A percentile compares a stretch with the other conserved stretches of the same genome.
These are phyloP conservation scores for Toxotes lorentzi DNA, from an alignment of 2,797 vertebrate species.

Conservation along the genomic window DNA sequence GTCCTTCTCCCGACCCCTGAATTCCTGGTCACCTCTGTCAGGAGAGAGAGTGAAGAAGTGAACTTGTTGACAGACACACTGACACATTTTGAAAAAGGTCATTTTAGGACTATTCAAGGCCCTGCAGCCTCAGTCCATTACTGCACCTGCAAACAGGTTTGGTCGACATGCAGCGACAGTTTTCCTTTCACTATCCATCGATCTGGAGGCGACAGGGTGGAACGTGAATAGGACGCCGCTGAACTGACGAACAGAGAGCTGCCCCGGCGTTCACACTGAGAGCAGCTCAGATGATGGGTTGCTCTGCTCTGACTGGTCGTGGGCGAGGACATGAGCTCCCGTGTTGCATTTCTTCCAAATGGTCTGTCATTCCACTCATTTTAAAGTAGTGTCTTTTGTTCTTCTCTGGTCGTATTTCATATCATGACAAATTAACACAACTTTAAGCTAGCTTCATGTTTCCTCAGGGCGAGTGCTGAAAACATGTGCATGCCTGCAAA, in stretches of 20 bases:
- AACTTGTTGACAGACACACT: constrained; percentile 53
- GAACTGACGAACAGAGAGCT: constrained; percentile 25
- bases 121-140: constrained; percentile 40
- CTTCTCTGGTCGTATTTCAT: background rate
- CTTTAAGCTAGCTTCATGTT: too few relatives aligned
- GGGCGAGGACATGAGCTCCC: background rate
- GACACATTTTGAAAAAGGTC: constrained; percentile 46
- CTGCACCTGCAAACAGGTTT: constrained; percentile 3
- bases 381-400: background rate
- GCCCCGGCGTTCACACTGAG: constrained; percentile 10
- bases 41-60: constrained; percentile 8
- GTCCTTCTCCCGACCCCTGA: constrained; percentile 19
- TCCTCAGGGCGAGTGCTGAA: too few relatives aligned
- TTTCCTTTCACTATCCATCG: constrained; percentile 51
- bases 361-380: constrained; percentile 1
- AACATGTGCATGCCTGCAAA: too few relatives aligned
- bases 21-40: constrained; percentile 22
- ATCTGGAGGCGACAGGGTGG: constrained; percentile 23
- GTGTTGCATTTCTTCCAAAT: background rate
- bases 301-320: background rate
- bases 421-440: background rate
- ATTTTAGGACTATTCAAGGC: constrained; percentile 33
- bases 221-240: constrained; percentile 36
- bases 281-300: background rate
- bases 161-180: constrained; percentile 34